Percentiles rank a stretch among this genome's conserved stretches.
Evolutionary conservation across 2,113 vertebrate species (phyloP).

Genomic region (Tautogolabrus adspersus): DNA sequence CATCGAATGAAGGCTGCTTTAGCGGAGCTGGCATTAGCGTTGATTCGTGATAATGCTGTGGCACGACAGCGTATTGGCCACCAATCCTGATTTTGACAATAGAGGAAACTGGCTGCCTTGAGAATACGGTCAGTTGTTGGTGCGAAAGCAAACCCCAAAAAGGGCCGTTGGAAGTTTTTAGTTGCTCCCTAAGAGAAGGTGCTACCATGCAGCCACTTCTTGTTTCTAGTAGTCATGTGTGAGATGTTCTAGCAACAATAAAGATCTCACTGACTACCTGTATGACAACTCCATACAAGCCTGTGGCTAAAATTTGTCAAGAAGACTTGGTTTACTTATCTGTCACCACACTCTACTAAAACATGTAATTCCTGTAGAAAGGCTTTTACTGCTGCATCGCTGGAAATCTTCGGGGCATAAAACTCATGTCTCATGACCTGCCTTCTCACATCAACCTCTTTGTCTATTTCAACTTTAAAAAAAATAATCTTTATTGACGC

Average conservation of each 20-base stretch:
- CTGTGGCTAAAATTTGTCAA: background rate
- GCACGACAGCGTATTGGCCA: too few species aligned
- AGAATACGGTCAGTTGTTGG: too few species aligned
- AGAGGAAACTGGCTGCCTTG: too few species aligned
- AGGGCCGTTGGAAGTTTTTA: too few species aligned
- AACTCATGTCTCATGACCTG: conserved; percentile 11
- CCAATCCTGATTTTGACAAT: too few species aligned
- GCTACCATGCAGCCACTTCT: too few species aligned
- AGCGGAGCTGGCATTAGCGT: too few species aligned
- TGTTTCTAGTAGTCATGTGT: background rate
- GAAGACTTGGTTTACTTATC: conserved; percentile 2
- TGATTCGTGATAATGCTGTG: too few species aligned
- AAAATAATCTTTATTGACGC: background rate
- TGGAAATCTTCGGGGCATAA: background rate
- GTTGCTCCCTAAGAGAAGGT: too few species aligned
- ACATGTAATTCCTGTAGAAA: background rate
- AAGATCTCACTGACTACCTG: background rate
- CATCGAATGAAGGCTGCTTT: too few species aligned
- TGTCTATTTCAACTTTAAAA: background rate
- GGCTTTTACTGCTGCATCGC: background rate
- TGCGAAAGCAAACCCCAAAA: too few species aligned
- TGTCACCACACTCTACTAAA: background rate
- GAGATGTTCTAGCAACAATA: too few species aligned
- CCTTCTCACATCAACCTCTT: background rate
- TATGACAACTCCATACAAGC: background rate